Base-by-base conservation (phyloP, 2,797 vertebrate species). In the Takifugu rubripes region DNA sequence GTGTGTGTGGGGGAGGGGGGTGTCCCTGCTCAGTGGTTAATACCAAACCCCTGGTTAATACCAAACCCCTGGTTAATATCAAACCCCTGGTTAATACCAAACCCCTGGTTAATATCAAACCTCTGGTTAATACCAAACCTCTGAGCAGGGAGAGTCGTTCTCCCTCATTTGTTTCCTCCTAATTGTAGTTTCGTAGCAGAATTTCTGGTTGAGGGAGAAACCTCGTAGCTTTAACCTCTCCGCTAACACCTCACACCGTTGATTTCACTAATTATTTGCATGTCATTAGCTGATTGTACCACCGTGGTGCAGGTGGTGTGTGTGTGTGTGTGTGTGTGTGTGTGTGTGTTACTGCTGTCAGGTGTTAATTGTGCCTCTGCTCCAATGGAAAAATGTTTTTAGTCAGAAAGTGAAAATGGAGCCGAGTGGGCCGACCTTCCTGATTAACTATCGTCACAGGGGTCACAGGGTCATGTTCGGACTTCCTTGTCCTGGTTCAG, bases 21-120 rank as follows among this genome's bases (percentile, higher is more conserved):
- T 57, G 54, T 77, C 58, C 14, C 66, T 77, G 69, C 75, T 68
- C 64, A 73, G 72, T 84, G 77, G 78, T 82, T 29, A 29, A 29
- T 29, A 29, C 29, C 27, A 2, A 21, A 21, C 21, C 21, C 21
- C 21, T 21, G 21, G 21, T 52, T 72, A 11, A 36, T 47, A 24
- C 44, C 60, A 79, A 86, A 84, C 74, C 68, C 66, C 66, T 78
- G 63, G 21, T 21, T 21, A 21, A 21, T 21, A 52, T 58, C 33
- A 3, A 48, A 75, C n/a, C 2, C 6, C 6, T 55, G n/a, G n/a
- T 52, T 72, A 11, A 36, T 47, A 24, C 44, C 60, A 79, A 86
- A 84, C 74, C 68, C 66, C 66, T 78, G 63, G n/a, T n/a, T n/a
- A n/a, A n/a, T n/a, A 52, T 58, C 33, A 3, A 48, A 75, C n/a